Percentiles rank a stretch among this genome's conserved stretches.
Evolutionary conservation across 2,888 invertebrate genomes (phyloP).

Genomic region (Agrochola lychnidis): DNA sequence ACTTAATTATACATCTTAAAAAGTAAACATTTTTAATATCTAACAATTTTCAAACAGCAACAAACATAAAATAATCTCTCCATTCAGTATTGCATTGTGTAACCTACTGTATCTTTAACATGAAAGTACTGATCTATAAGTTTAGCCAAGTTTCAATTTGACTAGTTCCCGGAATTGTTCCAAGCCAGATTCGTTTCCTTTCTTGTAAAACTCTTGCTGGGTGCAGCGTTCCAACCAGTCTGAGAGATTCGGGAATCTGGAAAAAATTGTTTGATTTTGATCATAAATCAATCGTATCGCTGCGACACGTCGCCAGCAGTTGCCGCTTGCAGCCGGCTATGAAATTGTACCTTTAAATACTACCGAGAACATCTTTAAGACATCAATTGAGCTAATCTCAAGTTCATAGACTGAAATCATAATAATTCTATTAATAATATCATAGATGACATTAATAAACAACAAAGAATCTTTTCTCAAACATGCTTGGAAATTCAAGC

Average conservation of each 20-base stretch:
- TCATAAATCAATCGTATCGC: not conserved
- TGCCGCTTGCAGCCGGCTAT: too few relatives aligned
- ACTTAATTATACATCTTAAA: not conserved
- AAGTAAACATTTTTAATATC: not conserved
- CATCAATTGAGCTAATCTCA: not conserved
- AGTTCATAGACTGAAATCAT: not conserved
- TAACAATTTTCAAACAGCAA: not conserved
- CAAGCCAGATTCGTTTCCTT: slow-evolving; percentile 71
- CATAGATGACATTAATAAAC: not conserved
- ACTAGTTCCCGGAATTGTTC: slow-evolving; percentile 52
- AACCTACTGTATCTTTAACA: slow-evolving; percentile 10
- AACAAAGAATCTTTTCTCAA: too few relatives aligned
- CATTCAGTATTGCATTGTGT: slow-evolving; percentile 9
- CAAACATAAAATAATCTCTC: not conserved
- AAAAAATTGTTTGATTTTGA: slow-evolving; percentile 37
- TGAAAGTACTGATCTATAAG: not conserved
- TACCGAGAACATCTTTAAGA: not conserved
- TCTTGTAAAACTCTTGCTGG: slow-evolving; percentile 76
- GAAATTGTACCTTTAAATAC: too few relatives aligned
- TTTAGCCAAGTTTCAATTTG: slow-evolving; percentile 64
- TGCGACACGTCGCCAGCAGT: too few relatives aligned
- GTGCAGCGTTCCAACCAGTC: slow-evolving; percentile 77
- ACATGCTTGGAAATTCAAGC: too few relatives aligned
- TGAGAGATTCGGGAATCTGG: slow-evolving; percentile 75
- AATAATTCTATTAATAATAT: not conserved